phyloP scores from a whole-genome alignment of 2,888 invertebrate genomes.

The Tetragonisca angustula region DNA sequence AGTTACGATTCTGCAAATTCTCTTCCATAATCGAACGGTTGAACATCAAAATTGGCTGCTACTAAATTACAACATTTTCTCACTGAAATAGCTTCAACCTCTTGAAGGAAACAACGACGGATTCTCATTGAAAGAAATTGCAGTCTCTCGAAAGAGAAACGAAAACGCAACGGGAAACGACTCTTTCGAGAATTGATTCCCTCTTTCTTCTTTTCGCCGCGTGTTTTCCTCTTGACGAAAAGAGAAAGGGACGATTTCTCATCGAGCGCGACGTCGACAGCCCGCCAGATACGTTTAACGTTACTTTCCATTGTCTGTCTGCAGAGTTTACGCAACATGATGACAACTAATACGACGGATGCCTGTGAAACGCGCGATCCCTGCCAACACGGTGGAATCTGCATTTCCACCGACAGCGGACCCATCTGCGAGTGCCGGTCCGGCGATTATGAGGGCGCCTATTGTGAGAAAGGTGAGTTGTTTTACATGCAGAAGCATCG shows the following conservation, averaged over 20 bases:
- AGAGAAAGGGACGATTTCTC: constrained; percentile 11
- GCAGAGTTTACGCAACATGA: constrained; percentile 84
- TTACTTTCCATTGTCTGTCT: constrained; percentile 67
- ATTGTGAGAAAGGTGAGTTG: constrained; percentile 95
- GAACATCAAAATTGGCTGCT: too few species aligned
- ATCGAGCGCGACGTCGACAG: not conserved
- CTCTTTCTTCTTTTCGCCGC: too few species aligned
- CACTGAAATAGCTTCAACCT: too few species aligned
- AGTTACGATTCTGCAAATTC: too few species aligned
- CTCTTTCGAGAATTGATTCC: too few species aligned
- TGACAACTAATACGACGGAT: constrained; percentile 89
- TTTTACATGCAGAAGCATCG: constrained; percentile 36
- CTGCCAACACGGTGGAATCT: constrained; percentile 97
- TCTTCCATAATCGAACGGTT: too few species aligned
- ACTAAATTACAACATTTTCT: too few species aligned
- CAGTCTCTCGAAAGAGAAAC: not conserved
- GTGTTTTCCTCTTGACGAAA: not conserved
- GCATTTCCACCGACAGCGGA: constrained; percentile 97
- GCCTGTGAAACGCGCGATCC: constrained; percentile 95
- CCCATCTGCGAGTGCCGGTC: constrained; percentile 97
- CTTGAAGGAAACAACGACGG: not conserved
- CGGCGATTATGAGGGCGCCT: constrained; percentile 96
- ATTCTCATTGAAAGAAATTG: not conserved
- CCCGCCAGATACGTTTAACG: constrained; percentile 43
- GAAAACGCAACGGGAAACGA: too few species aligned